Evolutionary conservation across 2,888 invertebrate genomes (phyloP).

Genomic region (Patella depressa): DNA sequence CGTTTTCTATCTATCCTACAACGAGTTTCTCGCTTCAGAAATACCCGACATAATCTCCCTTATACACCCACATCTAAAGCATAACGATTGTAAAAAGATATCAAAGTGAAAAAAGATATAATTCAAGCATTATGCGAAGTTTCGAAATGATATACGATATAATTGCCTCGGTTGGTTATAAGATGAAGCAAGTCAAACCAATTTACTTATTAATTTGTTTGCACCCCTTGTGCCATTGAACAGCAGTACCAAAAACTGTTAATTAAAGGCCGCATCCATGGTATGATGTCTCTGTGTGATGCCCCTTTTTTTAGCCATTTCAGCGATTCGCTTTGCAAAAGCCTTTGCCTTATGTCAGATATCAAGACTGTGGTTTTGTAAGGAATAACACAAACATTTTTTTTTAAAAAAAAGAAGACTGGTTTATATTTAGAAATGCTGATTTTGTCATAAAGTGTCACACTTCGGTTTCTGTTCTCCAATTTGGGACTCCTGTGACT

Average conservation of each 20-base stretch:
- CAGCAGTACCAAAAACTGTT: not conserved
- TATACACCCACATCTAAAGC: no score
- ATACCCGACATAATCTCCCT: no score
- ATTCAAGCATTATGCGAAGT: no score
- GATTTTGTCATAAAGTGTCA: not conserved
- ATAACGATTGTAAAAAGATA: no score
- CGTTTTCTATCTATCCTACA: no score
- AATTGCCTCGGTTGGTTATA: not conserved
- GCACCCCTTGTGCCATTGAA: not conserved
- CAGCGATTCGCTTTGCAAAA: not conserved
- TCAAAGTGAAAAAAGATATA: no score
- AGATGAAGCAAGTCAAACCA: conserved; percentile 9
- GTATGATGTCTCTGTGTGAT: not conserved
- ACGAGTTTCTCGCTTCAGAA: no score
- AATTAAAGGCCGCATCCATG: not conserved
- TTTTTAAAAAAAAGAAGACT: not conserved
- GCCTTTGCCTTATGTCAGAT: not conserved
- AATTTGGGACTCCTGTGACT: no score
- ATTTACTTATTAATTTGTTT: not conserved
- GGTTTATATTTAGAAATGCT: not conserved
- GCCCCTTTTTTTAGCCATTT: not conserved
- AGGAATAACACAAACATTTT: no score
- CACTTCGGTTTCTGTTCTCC: no score
- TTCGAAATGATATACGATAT: not conserved
- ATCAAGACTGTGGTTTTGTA: not conserved